These are phyloP conservation scores for Musca vetustissima DNA, from an alignment of 1,140 invertebrate genomes.

Conservation along the genomic window DNA sequence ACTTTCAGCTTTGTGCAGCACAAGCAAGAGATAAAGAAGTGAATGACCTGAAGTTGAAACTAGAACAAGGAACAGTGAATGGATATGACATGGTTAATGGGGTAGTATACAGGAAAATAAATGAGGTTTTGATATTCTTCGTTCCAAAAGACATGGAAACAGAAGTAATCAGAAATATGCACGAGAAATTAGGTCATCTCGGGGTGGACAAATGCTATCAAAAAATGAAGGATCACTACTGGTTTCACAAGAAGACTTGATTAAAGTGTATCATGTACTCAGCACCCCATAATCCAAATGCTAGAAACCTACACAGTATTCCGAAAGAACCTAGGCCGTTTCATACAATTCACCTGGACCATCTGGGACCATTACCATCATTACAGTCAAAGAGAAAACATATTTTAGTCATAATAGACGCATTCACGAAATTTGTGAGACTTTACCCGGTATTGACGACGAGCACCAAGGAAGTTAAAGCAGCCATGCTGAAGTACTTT, in stretches of 20 bases:
- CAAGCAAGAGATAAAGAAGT: not conserved
- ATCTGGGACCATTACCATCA: slow-evolving; percentile 41
- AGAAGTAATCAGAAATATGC: not conserved
- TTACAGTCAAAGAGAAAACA: slow-evolving; percentile 50
- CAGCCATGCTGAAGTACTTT: too few relatives aligned
- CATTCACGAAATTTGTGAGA: slow-evolving; percentile 33
- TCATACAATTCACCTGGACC: slow-evolving; percentile 37
- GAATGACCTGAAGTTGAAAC: too few relatives aligned
- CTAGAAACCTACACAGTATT: too few relatives aligned
- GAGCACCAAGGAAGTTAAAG: too few relatives aligned
- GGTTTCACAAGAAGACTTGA: not conserved
- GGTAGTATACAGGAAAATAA: not conserved
- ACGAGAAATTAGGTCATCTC: not conserved
- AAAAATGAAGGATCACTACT: not conserved
- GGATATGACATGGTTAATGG: not conserved
- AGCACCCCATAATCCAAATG: too few relatives aligned
- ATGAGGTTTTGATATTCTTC: not conserved
- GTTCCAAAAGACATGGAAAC: not conserved
- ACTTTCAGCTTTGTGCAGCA: not conserved
- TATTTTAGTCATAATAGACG: slow-evolving; percentile 52
- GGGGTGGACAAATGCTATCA: not conserved
- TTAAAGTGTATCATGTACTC: too few relatives aligned
- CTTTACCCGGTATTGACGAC: slow-evolving; percentile 9
- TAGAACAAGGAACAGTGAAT: not conserved
- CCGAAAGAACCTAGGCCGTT: slow-evolving; percentile 30